A percentile compares a stretch with the other conserved stretches of the same genome.
These are phyloP conservation scores for Lithophane leautieri DNA, from an alignment of 2,888 invertebrate genomes.

Conservation along the genomic window DNA sequence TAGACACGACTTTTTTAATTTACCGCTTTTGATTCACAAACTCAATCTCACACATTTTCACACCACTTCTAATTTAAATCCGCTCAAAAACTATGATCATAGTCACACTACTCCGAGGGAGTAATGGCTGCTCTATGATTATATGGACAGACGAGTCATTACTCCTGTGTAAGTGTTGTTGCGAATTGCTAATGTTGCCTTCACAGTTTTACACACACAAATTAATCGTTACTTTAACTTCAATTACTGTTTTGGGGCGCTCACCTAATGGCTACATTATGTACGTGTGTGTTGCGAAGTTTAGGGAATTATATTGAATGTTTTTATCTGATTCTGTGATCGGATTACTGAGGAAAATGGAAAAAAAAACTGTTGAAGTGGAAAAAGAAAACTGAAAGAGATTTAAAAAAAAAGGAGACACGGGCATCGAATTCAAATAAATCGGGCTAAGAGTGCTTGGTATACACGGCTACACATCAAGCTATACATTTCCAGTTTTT, in stretches of 20 bases:
- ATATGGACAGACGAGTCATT: conserved; percentile 91
- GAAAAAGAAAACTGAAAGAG: neutral
- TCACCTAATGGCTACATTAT: conserved; percentile 62
- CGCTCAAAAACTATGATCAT: conserved; percentile 31
- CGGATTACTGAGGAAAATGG: too few relatives aligned
- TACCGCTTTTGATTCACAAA: neutral
- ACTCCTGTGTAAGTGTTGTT: conserved; percentile 90
- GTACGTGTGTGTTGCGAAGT: conserved; percentile 41
- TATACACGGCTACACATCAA: too few relatives aligned
- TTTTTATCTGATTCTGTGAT: conserved; percentile 18
- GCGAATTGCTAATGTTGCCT: conserved; percentile 89
- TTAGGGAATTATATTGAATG: conserved; percentile 43
- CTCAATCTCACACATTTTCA: neutral
- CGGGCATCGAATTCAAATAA: too few relatives aligned
- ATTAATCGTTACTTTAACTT: conserved; percentile 85
- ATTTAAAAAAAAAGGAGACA: too few relatives aligned
- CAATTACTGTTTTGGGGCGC: conserved; percentile 76
- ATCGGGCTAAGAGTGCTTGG: neutral
- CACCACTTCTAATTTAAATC: conserved; percentile 9
- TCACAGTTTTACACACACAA: conserved; percentile 86
- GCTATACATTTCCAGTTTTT: too few relatives aligned
- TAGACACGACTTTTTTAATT: neutral
- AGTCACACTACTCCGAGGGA: conserved; percentile 79
- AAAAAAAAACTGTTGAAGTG: neutral
- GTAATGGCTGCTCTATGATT: conserved; percentile 90